Evolutionary conservation across 2,113 vertebrate genomes (phyloP), one percentile per base, ranked within the genome.

Genomic region (Pseudorectes ferrugineus): DNA sequence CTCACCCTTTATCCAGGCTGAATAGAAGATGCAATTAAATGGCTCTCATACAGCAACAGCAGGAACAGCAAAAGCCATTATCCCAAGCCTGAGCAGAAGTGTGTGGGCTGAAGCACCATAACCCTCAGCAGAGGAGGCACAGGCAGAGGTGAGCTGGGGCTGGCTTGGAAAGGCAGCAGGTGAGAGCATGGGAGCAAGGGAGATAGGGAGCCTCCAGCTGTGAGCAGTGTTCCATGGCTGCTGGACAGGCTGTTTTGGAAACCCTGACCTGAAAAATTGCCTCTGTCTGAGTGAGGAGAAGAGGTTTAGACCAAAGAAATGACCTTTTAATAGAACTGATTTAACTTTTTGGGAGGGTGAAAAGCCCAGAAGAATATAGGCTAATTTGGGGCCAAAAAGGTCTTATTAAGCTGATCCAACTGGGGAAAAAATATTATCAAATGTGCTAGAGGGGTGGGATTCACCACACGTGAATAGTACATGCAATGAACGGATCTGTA

Each of bases 1-100:
- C 92, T 93, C 90, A 93, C 90, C 93, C 90, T 93, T 90, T 90
- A 84, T 77, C 92, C 88, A 61, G 92, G 72, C 79, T 81, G 95
- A 96, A 94, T 90, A 88, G 92, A 90, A 90, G 95, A 81, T 77
- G 72, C 94, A 96, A 92, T 96, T 95, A 97, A 88, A 94, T 35
- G 82, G 72, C 63, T 80, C 71, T 92, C 92, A 94, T 89, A 92
- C 2, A 85, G 90, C 6, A 40, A 26, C 2, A 88, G 87, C 57
- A 52, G 55, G 57, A 93, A 49, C 59, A 88, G 88, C 88, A 90
- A 88, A 93, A 92, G 77, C 85, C 85, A 65, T 93, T 93, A 77
- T 12, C 79, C 40, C 77, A 43, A 88, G 63, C 55, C 85, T 24
- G 61, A 82, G 54, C 78, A 93, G 58, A 74, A 71, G 25, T 2